phyloP scores from a whole-genome alignment of 2,888 invertebrate species.

The Pollenia griseotomentosa region DNA sequence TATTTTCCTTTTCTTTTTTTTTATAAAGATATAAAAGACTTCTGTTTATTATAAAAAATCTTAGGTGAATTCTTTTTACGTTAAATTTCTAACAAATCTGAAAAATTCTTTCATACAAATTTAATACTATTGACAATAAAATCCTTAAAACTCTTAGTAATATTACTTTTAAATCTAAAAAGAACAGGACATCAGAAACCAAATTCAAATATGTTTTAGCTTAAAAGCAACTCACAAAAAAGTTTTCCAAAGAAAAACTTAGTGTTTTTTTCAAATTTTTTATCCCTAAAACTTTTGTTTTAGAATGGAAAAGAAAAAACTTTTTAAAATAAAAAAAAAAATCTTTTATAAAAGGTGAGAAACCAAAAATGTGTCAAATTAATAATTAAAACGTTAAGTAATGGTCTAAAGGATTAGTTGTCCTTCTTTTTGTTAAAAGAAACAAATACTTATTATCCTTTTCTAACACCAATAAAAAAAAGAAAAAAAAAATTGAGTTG shows the following conservation, averaged over 20 bases:
- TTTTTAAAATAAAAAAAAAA: not conserved
- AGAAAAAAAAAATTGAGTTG: no score
- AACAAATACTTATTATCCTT: no score
- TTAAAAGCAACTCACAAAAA: not conserved
- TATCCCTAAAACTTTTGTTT: slow-evolving; percentile 30
- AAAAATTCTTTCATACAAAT: no score
- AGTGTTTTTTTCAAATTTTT: not conserved
- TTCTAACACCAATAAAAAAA: no score
- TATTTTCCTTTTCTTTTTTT: no score
- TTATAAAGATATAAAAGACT: no score
- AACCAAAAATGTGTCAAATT: slow-evolving; percentile 53
- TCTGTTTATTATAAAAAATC: no score
- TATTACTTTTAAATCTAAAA: slow-evolving; percentile 49
- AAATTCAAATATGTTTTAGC: no score
- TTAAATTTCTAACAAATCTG: no score
- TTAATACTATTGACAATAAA: not conserved
- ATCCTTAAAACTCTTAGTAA: not conserved
- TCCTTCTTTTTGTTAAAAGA: no score
- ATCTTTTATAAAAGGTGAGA: slow-evolving; percentile 37
- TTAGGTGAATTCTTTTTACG: no score
- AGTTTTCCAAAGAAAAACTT: not conserved
- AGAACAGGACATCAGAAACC: no score
- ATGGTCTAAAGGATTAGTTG: not conserved
- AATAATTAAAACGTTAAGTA: slow-evolving; percentile 36
- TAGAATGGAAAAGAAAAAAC: slow-evolving; percentile 12